Conservation (phyloP, 2,888 invertebrate species). For the Ectropis crepuscularia region DNA sequence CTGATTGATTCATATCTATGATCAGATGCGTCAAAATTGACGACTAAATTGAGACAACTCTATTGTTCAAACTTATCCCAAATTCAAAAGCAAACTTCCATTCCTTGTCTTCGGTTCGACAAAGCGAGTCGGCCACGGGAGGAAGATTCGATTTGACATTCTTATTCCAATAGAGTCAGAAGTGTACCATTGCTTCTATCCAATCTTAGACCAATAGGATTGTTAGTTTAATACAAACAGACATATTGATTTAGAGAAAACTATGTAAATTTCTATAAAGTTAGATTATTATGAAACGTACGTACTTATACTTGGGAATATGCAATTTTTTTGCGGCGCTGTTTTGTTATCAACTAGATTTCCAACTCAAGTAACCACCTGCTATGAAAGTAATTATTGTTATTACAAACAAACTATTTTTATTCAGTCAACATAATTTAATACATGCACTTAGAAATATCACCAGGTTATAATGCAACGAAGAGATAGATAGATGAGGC, state of each 20-base stretch:
- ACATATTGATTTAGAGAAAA: slow-evolving; percentile 13
- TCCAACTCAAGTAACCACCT: not conserved
- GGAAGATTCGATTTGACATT: slow-evolving; percentile 29
- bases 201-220: slow-evolving; percentile 20
- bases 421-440: not conserved
- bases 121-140: slow-evolving; percentile 15
- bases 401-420: too few species aligned
- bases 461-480: not conserved
- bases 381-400: too few species aligned
- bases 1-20: not conserved
- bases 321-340: not conserved
- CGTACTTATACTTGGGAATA: not conserved
- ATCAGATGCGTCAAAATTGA: slow-evolving; percentile 1
- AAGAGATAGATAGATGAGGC: not conserved
- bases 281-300: slow-evolving; percentile 5
- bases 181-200: slow-evolving; percentile 17
- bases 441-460: not conserved
- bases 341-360: not conserved
- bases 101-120: slow-evolving; percentile 12
- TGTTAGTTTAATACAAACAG: slow-evolving; percentile 25
- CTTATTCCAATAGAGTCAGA: slow-evolving; percentile 28
- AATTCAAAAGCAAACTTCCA: slow-evolving; percentile 30
- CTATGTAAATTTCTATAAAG: slow-evolving; percentile 1
- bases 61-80: slow-evolving; percentile 28
- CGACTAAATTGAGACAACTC: slow-evolving; percentile 6